phyloP scores from a whole-genome alignment of 2,888 invertebrate species.

The Octonoba sinensis region DNA sequence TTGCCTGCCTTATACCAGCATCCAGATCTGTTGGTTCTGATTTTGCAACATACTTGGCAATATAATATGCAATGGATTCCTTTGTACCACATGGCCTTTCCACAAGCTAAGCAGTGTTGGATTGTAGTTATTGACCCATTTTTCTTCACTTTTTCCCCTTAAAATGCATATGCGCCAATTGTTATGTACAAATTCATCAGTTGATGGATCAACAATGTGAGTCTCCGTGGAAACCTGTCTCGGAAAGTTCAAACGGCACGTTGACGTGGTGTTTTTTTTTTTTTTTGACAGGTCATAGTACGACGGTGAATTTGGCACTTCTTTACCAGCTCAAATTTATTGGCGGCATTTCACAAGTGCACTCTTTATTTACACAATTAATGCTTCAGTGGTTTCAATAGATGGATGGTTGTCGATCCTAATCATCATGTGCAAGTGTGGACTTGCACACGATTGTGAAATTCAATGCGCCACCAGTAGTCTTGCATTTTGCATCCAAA shows the following conservation, averaged over 20 bases:
- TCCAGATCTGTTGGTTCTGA: constrained; percentile 17
- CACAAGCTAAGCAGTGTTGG: constrained; percentile 15
- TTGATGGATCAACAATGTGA: constrained; percentile 2
- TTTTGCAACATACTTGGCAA: constrained; percentile 39
- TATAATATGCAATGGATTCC: constrained; percentile 37
- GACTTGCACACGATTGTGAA: constrained; percentile 44
- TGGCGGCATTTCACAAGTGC: constrained; percentile 18
- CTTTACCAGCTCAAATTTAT: constrained; percentile 13
- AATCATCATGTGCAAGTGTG: constrained; percentile 52
- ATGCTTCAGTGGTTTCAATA: constrained; percentile 36
- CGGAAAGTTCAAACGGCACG: constrained; percentile 21
- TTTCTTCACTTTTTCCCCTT: constrained; percentile 15
- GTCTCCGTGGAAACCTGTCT: constrained; percentile 15
- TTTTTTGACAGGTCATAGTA: constrained; percentile 4
- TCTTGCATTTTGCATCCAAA: constrained; percentile 26
- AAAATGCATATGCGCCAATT: constrained; percentile 23
- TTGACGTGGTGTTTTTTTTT: constrained; percentile 10
- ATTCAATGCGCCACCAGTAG: constrained; percentile 60
- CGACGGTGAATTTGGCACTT: constrained; percentile 26
- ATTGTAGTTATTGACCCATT: constrained; percentile 29
- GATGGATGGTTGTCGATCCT: constrained; percentile 36
- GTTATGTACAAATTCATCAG: constrained; percentile 16
- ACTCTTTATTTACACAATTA: constrained; percentile 7
- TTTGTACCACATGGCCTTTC: constrained; percentile 28
- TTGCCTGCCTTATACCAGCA: constrained; percentile 26